phyloP scores from a whole-genome alignment of 2,797 vertebrate species.

The Oreortyx pictus region DNA sequence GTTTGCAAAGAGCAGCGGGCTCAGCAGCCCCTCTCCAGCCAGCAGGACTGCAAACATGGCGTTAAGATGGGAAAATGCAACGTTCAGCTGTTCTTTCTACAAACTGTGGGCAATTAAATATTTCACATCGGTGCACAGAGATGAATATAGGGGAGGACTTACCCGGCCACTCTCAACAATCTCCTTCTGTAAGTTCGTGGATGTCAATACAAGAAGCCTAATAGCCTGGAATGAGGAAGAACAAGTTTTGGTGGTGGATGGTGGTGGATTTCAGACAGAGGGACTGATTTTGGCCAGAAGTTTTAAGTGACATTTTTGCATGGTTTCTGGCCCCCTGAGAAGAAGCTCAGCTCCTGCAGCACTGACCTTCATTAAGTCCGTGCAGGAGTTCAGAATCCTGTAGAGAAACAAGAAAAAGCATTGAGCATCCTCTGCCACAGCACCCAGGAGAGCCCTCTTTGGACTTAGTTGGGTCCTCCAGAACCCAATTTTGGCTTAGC shows the following conservation, averaged over 20 bases:
- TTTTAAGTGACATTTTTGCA: neutral
- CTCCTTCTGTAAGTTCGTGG: slow-evolving; percentile 95
- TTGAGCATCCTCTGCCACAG: accelerated
- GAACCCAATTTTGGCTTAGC: neutral
- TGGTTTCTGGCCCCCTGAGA: neutral
- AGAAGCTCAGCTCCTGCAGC: neutral
- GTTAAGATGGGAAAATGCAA: accelerated
- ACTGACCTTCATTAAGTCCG: slow-evolving; percentile 96
- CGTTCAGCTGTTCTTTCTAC: neutral
- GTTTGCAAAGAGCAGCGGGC: neutral
- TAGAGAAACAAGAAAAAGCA: neutral
- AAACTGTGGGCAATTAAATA: accelerated
- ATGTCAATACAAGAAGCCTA: slow-evolving; percentile 88
- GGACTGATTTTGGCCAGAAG: neutral
- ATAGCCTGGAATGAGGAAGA: slow-evolving; percentile 85
- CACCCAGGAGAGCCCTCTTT: neutral
- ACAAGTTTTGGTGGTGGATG: neutral
- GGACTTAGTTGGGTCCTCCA: accelerated
- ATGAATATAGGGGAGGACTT: slow-evolving; percentile 33
- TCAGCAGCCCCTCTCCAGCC: neutral
- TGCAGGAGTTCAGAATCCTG: slow-evolving; percentile 95
- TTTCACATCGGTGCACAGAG: neutral
- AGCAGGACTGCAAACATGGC: neutral
- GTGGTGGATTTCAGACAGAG: neutral
- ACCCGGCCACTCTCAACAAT: slow-evolving; percentile 95